Evolutionary conservation across 2,113 vertebrate genomes (phyloP).

Genomic region (Corythornis cristatus): DNA sequence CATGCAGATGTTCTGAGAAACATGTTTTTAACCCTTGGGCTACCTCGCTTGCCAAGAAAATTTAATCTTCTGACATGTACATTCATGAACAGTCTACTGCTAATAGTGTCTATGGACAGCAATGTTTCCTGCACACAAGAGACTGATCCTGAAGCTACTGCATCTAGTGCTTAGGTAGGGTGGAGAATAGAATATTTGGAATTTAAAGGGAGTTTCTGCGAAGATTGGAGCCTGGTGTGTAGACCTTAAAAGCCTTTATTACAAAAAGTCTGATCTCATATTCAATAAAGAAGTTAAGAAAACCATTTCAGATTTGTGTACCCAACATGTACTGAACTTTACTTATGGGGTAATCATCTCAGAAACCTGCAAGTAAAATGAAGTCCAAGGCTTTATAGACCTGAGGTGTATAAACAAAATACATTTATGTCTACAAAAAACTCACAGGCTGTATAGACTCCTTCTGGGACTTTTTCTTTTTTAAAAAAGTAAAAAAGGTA

Average conservation of each 20-base stretch:
- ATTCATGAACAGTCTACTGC: constrained; percentile 16
- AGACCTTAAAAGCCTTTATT: background rate
- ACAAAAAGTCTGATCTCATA: background rate
- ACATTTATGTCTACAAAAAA: background rate
- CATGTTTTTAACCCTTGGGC: constrained; percentile 56
- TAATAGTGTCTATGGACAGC: background rate
- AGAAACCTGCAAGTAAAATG: background rate
- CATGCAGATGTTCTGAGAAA: constrained; percentile 31
- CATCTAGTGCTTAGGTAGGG: background rate
- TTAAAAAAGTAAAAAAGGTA: background rate
- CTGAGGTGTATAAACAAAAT: background rate
- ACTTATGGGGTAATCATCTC: background rate
- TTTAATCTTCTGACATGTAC: constrained; percentile 43
- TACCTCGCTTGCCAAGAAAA: constrained; percentile 43
- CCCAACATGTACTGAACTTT: background rate
- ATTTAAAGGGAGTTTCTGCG: background rate
- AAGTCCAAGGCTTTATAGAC: background rate
- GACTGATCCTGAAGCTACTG: background rate
- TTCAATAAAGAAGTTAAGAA: background rate
- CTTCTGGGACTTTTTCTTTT: background rate
- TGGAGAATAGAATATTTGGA: rapidly evolving
- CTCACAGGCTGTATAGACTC: background rate
- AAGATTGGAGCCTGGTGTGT: background rate
- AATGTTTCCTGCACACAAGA: background rate
- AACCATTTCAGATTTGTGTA: background rate